Base-by-base conservation (phyloP, 2,797 vertebrate genomes). In the Myiotriccus ornatus region DNA sequence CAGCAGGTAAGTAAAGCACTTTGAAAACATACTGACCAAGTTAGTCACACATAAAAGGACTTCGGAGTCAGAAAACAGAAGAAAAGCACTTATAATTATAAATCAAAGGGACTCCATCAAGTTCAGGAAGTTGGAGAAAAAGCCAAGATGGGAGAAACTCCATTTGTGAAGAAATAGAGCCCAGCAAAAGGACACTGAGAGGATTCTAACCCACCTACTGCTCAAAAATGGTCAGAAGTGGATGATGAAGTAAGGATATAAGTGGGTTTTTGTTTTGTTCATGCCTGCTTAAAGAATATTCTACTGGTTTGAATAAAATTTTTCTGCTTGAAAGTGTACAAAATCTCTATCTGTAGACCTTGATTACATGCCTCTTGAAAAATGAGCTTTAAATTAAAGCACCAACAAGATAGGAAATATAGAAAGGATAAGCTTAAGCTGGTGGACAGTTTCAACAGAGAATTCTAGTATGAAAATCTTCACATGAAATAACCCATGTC, bases 1-100 rank as follows among this genome's bases (percentile, higher is more conserved):
- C 56, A 34, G 53, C 0, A 3, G 56, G 59, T 67, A 94, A 94
- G 14, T 41, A 37, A 88, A 92, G n/a, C 11, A 59, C n/a, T 92
- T 93, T 30, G 63, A 67, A 92, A 90, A 69, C 81, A 77, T 67
- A 67, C 46, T 93, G 84, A 92, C 84, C 25, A 79, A 96, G 63
- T 94, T 92, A 93, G 75, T 84, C 52, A 50, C 67, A 92, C 81
- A 91, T 80, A 67, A 93, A 90, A 92, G 56, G 76, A 53, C 46
- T 83, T 35, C 22, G 44, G 64, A 71, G 32, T 32, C 34, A 80
- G 68, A 87, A 93, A 50, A 49, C 84, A 73, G 50, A 89, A 75
- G 76, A 89, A 83, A 93, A 78, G 19, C 21, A 73, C 10, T 92
- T 73, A 47, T 44, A 79, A 85, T 90, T 93, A 69, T 59, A 87